Conservation (phyloP, 53 echinoderm and acorn worm genomes). For the Echinometra lucunter region DNA sequence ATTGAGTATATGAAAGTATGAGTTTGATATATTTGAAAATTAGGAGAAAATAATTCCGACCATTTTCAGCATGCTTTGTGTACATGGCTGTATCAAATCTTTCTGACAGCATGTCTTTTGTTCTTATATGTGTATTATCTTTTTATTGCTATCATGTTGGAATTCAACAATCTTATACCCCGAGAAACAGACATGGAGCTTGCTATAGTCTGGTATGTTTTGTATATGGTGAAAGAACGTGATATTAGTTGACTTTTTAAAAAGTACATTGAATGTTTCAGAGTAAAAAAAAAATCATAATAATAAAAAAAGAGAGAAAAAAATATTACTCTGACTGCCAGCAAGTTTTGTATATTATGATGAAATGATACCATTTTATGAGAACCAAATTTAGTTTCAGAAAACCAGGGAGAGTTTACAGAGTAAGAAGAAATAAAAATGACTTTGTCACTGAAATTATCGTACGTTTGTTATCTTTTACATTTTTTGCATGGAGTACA, state of each 20-base stretch:
- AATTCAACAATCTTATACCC: neutral
- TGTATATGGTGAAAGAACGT: slow-evolving; percentile 32
- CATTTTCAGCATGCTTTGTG: slow-evolving; percentile 12
- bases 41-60: neutral
- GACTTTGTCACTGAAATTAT: slow-evolving; percentile 53
- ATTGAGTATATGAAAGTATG: neutral
- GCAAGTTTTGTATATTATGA: slow-evolving; percentile 63
- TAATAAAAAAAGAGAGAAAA: neutral
- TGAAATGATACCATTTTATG: slow-evolving; percentile 61
- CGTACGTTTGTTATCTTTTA: neutral
- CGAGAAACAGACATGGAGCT: neutral
- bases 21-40: neutral
- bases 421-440: slow-evolving; percentile 42
- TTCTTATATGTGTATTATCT: neutral
- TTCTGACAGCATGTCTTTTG: neutral
- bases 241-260: neutral
- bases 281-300: slow-evolving; percentile 5
- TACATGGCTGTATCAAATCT: neutral
- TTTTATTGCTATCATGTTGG: slow-evolving; percentile 17
- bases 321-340: slow-evolving; percentile 38
- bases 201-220: neutral
- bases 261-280: slow-evolving; percentile 35
- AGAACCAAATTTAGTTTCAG: slow-evolving; percentile 58
- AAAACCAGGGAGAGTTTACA: slow-evolving; percentile 52
- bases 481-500: neutral